These are phyloP conservation scores for Brienomyrus brachyistius DNA, from an alignment of 2,113 vertebrate genomes.

Conservation along the genomic window DNA sequence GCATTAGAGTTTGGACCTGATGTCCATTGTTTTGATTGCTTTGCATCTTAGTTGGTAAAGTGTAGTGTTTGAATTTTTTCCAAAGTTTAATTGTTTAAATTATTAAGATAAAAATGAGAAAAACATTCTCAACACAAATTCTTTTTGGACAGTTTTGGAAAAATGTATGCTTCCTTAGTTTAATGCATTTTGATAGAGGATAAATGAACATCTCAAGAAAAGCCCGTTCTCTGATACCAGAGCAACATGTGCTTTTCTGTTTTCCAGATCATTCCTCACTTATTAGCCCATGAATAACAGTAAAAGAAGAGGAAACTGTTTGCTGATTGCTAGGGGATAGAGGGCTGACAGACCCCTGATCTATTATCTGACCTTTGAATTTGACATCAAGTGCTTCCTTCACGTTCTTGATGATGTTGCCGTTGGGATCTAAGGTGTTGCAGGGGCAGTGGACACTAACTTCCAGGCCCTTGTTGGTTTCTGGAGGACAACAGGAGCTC, in stretches of 20 bases:
- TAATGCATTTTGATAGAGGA: neutral
- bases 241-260: neutral
- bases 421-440: conserved; percentile 78
- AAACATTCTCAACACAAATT: neutral
- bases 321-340: neutral
- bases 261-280: neutral
- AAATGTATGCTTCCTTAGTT: neutral
- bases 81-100: neutral
- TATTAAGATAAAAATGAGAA: neutral
- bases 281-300: neutral
- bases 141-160: neutral
- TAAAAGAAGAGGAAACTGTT: neutral
- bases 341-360: neutral
- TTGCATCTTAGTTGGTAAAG: no score
- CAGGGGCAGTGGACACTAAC: conserved; percentile 89
- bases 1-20: no score
- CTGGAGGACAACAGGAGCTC: conserved; percentile 50
- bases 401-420: conserved; percentile 76
- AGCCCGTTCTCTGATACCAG: neutral
- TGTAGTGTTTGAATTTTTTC: no score
- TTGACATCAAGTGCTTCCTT: conserved; percentile 83
- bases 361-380: conserved; percentile 73
- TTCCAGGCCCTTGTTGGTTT: conserved; percentile 81
- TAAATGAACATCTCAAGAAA: neutral
- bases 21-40: no score